phyloP scores from a whole-genome alignment of 2,797 vertebrate genomes.

The Aldrovandia affinis region DNA sequence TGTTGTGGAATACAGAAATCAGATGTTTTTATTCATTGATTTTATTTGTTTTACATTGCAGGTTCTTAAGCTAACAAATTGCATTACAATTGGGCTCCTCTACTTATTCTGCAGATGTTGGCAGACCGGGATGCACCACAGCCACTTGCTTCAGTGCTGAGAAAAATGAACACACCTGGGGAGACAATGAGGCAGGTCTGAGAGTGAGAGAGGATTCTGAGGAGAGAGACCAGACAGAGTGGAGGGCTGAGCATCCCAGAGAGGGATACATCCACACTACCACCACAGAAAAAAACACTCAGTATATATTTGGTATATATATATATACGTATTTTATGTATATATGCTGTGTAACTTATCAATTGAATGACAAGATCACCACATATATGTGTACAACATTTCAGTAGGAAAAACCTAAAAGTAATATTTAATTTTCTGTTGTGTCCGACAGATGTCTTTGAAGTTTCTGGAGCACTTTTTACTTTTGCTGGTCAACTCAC shows the following conservation, averaged over 20 bases:
- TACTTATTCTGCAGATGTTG: slow-evolving; percentile 22
- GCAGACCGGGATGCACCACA: slow-evolving; percentile 22
- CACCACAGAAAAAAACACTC: not conserved
- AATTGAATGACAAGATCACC: not conserved
- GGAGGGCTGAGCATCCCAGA: not conserved
- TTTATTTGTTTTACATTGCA: not conserved
- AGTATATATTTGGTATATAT: too few species aligned
- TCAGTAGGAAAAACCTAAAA: not conserved
- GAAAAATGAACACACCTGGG: not conserved
- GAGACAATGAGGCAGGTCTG: not conserved
- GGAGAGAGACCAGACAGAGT: not conserved
- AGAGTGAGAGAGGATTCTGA: not conserved
- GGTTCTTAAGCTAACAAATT: not conserved
- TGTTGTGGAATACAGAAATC: not conserved
- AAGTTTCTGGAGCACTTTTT: slow-evolving; percentile 36
- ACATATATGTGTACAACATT: not conserved
- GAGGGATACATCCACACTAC: not conserved
- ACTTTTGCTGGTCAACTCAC: slow-evolving; percentile 42
- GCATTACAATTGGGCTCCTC: not conserved
- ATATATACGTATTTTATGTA: not conserved
- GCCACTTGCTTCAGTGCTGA: slow-evolving; percentile 9
- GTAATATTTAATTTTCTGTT: slow-evolving; percentile 32
- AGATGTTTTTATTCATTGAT: not conserved
- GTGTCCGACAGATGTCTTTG: slow-evolving; percentile 36
- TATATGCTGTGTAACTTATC: not conserved